Conservation (phyloP, 2,888 invertebrate species). For the Agrilus cyanescens region DNA sequence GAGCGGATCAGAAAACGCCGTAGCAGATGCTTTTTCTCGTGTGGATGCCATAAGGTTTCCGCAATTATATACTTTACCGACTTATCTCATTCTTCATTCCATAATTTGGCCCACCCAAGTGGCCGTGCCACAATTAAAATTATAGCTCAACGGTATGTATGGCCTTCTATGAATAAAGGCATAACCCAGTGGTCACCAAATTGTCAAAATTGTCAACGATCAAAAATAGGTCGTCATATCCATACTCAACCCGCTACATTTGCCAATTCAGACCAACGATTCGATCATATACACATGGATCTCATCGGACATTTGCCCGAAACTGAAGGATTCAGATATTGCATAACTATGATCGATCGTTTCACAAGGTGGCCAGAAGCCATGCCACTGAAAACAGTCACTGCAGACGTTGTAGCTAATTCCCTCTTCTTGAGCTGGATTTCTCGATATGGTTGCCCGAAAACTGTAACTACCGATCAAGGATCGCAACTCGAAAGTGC, state of each 20-base stretch:
- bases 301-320: constrained; percentile 25
- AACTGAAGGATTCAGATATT: constrained; percentile 22
- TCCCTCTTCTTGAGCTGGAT: constrained; percentile 8
- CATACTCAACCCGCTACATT: constrained; percentile 14
- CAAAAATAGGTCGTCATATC: constrained; percentile 23
- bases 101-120: constrained; percentile 14
- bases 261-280: constrained; percentile 18
- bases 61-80: no score
- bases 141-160: constrained; percentile 18
- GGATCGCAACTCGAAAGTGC: constrained; percentile 10
- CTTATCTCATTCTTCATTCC: no score
- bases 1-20: neutral
- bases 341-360: constrained; percentile 25
- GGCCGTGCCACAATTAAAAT: constrained; percentile 13
- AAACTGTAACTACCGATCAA: constrained; percentile 11
- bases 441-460: constrained; percentile 10
- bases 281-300: constrained; percentile 26
- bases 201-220: constrained; percentile 24
- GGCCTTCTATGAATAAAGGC: constrained; percentile 21
- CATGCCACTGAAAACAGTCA: constrained; percentile 15
- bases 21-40: neutral
- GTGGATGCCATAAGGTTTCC: neutral
- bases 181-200: constrained; percentile 20
- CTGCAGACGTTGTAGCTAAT: constrained; percentile 13
- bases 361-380: constrained; percentile 19